These are phyloP conservation scores for Brachionus rotundiformis DNA, from an alignment of 1,140 invertebrate genomes.

Conservation along the genomic window DNA sequence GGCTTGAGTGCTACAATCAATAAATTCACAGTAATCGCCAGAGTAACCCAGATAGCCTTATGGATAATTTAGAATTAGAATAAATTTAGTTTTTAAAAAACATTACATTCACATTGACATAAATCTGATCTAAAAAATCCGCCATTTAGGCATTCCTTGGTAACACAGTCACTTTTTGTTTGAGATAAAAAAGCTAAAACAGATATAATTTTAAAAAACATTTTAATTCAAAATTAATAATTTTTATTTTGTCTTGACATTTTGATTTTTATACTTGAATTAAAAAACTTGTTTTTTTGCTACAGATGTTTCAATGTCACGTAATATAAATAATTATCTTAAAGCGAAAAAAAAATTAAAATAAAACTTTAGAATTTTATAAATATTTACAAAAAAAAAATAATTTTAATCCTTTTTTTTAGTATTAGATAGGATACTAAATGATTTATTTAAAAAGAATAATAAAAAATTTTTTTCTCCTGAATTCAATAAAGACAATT, in stretches of 20 bases:
- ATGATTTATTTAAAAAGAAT: background rate
- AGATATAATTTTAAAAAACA: background rate
- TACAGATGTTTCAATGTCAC: background rate
- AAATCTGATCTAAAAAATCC: background rate
- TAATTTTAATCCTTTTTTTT: background rate
- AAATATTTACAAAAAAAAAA: conserved; percentile 17
- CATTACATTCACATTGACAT: conserved; percentile 41
- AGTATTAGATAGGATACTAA: background rate
- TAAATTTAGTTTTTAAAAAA: background rate
- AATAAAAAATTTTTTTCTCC: background rate
- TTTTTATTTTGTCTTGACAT: too few species aligned
- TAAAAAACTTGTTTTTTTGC: background rate
- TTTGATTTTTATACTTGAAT: background rate
- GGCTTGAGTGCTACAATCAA: background rate
- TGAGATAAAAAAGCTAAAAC: background rate
- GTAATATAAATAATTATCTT: background rate
- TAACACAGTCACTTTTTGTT: background rate
- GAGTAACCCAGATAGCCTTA: conserved; percentile 6
- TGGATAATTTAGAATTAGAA: background rate
- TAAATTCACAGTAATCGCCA: conserved; percentile 34
- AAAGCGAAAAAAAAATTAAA: too few species aligned
- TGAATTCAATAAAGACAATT: too few species aligned
- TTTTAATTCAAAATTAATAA: background rate
- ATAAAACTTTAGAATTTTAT: background rate
- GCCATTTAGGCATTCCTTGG: background rate